Percentiles rank a stretch among this genome's conserved stretches.
Evolutionary conservation across 2,797 vertebrate species (phyloP).

Genomic region (Hoplostethus atlanticus): DNA sequence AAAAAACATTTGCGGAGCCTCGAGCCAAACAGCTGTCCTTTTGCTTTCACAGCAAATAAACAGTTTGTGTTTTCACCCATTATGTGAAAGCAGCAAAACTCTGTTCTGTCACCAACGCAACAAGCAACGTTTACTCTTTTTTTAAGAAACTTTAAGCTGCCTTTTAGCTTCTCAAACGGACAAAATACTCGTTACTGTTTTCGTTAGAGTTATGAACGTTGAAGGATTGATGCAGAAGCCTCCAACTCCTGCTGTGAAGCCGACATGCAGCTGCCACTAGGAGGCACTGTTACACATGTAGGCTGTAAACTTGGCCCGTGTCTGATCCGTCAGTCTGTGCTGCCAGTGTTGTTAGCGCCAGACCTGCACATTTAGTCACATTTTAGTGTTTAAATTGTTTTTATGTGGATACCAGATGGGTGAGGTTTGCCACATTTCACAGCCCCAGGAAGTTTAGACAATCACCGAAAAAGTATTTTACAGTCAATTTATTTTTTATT

Average conservation of each 20-base stretch:
- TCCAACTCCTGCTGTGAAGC: background rate
- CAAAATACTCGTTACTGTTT: background rate
- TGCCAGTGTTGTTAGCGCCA: background rate
- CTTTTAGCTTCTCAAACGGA: background rate
- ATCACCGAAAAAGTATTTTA: background rate
- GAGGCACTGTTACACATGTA: constrained; percentile 38
- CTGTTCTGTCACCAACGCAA: background rate
- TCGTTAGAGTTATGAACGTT: background rate
- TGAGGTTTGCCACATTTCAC: background rate
- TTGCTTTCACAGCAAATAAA: constrained; percentile 49
- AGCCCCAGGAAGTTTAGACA: no score
- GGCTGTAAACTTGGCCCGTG: background rate
- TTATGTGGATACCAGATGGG: background rate
- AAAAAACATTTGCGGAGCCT: constrained; percentile 42
- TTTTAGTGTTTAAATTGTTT: no score
- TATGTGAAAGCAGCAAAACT: background rate
- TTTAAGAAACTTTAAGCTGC: background rate
- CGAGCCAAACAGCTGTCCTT: constrained; percentile 60
- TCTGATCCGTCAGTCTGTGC: background rate
- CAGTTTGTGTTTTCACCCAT: constrained; percentile 16
- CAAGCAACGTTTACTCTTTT: background rate
- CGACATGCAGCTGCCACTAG: constrained; percentile 60
- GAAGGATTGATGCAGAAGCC: background rate
- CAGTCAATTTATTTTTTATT: background rate
- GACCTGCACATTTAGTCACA: no score